Evolutionary conservation across 2,113 vertebrate genomes (phyloP), one percentile per base, ranked within the genome.

Genomic region (Xenopus borealis): DNA sequence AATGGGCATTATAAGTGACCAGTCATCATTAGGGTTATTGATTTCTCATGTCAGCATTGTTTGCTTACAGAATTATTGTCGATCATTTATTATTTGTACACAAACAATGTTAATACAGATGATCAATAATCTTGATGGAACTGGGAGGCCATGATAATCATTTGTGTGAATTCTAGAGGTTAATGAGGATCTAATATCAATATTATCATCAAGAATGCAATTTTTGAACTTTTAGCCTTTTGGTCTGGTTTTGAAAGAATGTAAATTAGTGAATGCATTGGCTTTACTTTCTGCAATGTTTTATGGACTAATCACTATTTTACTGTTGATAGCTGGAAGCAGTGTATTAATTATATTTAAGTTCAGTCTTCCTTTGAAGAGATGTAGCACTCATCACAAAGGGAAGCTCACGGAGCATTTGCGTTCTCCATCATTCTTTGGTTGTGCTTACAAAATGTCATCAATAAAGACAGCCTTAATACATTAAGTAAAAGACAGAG

Each of bases 81-180:
- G 66, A 77, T 77, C 74, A 77, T 77, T 77, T 77, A 77, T 77
- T 77, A 77, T 77, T 77, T 77, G 74, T 70, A 70, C 66, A 77
- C 74, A 77, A 77, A 77, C 74, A 77, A 77, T 77, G 74, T 77
- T 77, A 77, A 77, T 77, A 77, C 74, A 77, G 74, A 77, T 77
- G 74, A 77, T 77, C 74, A 70, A 77, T 77, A 77, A 58, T 64
- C 74, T 63, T 77, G 74, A 77, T 77, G 74, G 74, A 77, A 69
- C 74, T 77, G 50, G 62, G 58, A 70, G 66, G 23, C 58, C 61
- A 44, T 77, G 74, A 70, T 77, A 77, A 77, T 77, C 74, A 77
- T 69, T 63, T 70, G 67, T 77, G 66, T 70, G 74, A 77, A 77
- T 57, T 77, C 74, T 70, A 70, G 74, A 77, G 74, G 74, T 77